These are phyloP conservation scores for Pachyramphus minor DNA, from an alignment of 2,113 vertebrate species.

Conservation along the genomic window DNA sequence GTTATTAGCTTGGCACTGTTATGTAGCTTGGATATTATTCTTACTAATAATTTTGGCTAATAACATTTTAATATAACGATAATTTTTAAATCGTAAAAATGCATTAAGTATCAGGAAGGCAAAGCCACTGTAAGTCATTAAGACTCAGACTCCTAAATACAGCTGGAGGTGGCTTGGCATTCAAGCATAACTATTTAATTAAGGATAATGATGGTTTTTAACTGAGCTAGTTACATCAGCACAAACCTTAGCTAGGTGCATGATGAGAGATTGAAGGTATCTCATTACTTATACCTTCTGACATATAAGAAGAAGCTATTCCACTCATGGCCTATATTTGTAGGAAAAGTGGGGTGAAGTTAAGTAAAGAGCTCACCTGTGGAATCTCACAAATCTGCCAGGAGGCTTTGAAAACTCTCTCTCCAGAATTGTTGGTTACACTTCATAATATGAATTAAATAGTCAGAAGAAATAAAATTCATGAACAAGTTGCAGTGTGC, in stretches of 20 bases:
- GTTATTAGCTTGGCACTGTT: too few species aligned
- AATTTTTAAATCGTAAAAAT: neutral
- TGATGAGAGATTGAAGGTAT: neutral
- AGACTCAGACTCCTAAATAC: neutral
- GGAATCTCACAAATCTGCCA: neutral
- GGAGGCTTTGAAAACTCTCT: neutral
- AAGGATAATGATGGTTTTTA: neutral
- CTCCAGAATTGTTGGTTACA: neutral
- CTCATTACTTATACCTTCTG: neutral
- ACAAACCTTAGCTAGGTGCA: neutral
- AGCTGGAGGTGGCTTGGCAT: neutral
- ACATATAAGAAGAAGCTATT: neutral
- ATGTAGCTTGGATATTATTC: neutral
- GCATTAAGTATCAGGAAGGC: fast-evolving
- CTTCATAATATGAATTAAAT: neutral
- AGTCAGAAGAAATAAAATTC: neutral
- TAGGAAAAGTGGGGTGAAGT: neutral
- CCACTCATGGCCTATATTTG: neutral
- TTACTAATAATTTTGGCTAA: neutral
- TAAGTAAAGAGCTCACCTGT: neutral
- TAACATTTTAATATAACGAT: neutral
- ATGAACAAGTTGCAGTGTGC: neutral
- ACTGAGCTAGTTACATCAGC: neutral
- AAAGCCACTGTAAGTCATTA: neutral
- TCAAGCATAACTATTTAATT: neutral